Conservation (phyloP, 2,113 vertebrate species). For the Myocastor coypus region DNA sequence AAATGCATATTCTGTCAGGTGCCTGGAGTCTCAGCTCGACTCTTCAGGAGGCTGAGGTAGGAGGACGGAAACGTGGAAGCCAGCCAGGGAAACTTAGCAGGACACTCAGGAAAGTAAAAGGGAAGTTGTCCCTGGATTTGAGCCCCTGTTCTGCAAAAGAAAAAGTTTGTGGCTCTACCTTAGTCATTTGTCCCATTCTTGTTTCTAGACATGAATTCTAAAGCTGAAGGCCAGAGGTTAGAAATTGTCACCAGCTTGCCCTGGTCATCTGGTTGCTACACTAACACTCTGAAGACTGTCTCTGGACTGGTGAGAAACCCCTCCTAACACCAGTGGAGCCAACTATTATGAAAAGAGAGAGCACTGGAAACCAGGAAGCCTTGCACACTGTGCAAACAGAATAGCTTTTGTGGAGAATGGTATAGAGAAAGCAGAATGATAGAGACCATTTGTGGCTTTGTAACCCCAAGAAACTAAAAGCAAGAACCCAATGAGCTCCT, state of each 20-base stretch:
- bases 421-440: neutral
- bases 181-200: neutral
- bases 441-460: neutral
- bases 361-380: neutral
- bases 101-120: neutral
- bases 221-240: neutral
- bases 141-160: neutral
- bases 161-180: neutral
- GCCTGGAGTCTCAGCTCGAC: neutral
- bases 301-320: neutral
- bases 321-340: neutral
- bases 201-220: neutral
- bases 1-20: neutral
- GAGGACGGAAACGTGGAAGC: neutral
- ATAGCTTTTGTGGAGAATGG: fast-evolving
- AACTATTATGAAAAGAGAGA: neutral
- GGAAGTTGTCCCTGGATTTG: neutral
- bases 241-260: neutral
- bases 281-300: neutral
- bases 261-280: neutral
- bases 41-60: neutral
- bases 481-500: neutral
- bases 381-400: neutral
- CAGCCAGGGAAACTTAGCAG: neutral
- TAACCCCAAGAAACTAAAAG: neutral